phyloP scores from a whole-genome alignment of 2,113 vertebrate genomes.

The Solea solea region DNA sequence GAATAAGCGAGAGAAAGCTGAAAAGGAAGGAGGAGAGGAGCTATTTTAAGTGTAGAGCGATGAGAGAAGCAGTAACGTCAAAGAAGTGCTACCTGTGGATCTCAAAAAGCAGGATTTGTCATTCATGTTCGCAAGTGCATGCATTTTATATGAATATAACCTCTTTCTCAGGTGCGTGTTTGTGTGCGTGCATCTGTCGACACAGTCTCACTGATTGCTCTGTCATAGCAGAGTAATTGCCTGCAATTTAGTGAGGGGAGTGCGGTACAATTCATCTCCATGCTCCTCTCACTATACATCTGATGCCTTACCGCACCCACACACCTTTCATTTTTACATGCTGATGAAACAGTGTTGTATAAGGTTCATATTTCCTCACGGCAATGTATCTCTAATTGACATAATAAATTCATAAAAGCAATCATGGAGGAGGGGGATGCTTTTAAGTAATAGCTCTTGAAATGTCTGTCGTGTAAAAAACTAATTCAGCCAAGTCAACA shows the following conservation, averaged over 20 bases:
- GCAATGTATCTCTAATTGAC: constrained; percentile 49
- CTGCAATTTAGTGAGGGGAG: constrained; percentile 54
- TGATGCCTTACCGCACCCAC: constrained; percentile 41
- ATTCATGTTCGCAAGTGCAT: neutral
- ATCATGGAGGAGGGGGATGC: constrained; percentile 32
- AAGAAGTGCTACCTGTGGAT: constrained; percentile 29
- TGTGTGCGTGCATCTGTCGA: constrained; percentile 26
- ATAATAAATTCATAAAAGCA: constrained; percentile 50
- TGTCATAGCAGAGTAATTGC: constrained; percentile 71
- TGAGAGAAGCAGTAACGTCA: constrained; percentile 46
- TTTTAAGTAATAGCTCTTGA: constrained; percentile 34
- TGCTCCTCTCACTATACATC: constrained; percentile 50
- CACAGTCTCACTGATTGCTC: constrained; percentile 59
- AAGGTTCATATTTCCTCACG: constrained; percentile 57
- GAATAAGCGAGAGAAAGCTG: constrained; percentile 1
- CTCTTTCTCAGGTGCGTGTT: constrained; percentile 13
- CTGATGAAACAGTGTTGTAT: constrained; percentile 34
- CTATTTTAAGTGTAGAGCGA: constrained; percentile 29
- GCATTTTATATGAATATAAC: constrained; percentile 16
- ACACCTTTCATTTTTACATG: constrained; percentile 7
- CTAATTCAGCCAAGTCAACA: constrained; percentile 19
- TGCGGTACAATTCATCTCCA: constrained; percentile 43
- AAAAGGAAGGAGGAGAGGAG: no score
- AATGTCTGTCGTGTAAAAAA: constrained; percentile 32
- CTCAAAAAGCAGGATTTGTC: constrained; percentile 2